phyloP scores from a whole-genome alignment of 2,888 invertebrate species.

The Coremacera marginata region DNA sequence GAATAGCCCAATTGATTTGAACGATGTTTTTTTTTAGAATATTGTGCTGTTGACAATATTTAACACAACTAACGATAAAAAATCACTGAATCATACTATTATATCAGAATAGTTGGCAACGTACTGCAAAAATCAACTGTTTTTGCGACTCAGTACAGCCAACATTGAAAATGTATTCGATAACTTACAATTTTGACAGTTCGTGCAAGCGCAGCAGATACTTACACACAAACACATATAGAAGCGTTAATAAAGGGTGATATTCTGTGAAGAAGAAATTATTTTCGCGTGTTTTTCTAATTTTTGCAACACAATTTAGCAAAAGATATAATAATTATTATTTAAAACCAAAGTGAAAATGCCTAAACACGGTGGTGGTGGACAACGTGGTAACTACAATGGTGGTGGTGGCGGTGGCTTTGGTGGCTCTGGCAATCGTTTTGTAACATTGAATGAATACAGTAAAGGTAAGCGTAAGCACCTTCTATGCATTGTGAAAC shows the following conservation, averaged over 20 bases:
- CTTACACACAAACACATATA: slow-evolving; percentile 36
- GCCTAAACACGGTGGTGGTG: slow-evolving; percentile 58
- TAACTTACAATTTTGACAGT: neutral
- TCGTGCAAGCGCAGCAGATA: neutral
- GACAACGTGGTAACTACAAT: slow-evolving; percentile 52
- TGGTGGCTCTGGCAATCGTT: slow-evolving; percentile 53
- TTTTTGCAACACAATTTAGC: neutral
- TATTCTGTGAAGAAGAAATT: slow-evolving; percentile 18
- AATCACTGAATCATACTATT: too few species aligned
- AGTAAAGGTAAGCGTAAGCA: slow-evolving; percentile 55
- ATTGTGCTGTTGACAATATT: too few species aligned
- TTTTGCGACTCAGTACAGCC: slow-evolving; percentile 15
- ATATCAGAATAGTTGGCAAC: too few species aligned
- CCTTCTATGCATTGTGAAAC: neutral
- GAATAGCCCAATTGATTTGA: too few species aligned
- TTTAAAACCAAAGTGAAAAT: slow-evolving; percentile 42
- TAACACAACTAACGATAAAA: too few species aligned
- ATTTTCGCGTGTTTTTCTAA: slow-evolving; percentile 25
- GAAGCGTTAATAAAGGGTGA: neutral
- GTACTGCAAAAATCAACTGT: too few species aligned
- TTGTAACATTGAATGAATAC: slow-evolving; percentile 57
- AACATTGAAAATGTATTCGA: slow-evolving; percentile 7
- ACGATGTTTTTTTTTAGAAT: too few species aligned
- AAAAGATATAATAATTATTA: neutral
- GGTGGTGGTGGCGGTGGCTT: slow-evolving; percentile 41